Conservation (phyloP, 2,888 invertebrate species). For the Noctuana brunneofusca region DNA sequence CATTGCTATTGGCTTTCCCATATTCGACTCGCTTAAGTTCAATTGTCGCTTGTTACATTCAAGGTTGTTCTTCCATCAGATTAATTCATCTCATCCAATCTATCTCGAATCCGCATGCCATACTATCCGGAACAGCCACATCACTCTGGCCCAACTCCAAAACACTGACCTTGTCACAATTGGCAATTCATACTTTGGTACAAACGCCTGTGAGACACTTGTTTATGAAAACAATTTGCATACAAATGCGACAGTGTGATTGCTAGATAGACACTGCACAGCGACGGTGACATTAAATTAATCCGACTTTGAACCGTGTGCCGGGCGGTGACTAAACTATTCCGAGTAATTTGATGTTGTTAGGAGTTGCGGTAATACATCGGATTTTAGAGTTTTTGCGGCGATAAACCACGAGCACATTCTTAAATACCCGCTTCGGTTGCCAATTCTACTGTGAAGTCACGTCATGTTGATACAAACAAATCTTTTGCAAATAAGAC, state of each 20-base stretch:
- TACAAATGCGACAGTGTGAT: slow-evolving; percentile 59
- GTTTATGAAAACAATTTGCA: slow-evolving; percentile 67
- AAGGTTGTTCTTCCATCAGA: slow-evolving; percentile 50
- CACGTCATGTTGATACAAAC: slow-evolving; percentile 4
- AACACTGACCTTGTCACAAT: slow-evolving; percentile 62
- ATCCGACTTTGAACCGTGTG: slow-evolving; percentile 35
- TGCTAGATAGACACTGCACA: slow-evolving; percentile 41
- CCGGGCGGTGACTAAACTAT: slow-evolving; percentile 20
- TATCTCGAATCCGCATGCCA: slow-evolving; percentile 49
- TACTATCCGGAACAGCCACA: slow-evolving; percentile 49
- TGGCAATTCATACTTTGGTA: slow-evolving; percentile 53
- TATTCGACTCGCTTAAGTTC: slow-evolving; percentile 37
- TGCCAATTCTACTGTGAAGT: slow-evolving; percentile 28
- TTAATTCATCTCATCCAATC: slow-evolving; percentile 51
- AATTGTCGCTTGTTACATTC: slow-evolving; percentile 44
- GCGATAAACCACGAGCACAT: slow-evolving; percentile 8
- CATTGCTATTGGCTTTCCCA: slow-evolving; percentile 23
- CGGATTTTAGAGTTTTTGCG: slow-evolving; percentile 2
- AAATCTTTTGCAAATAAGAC: neutral
- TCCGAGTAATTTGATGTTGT: slow-evolving; percentile 19
- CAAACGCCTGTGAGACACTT: slow-evolving; percentile 50
- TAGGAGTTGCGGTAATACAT: neutral
- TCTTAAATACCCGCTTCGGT: slow-evolving; percentile 10
- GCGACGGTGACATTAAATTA: slow-evolving; percentile 19
- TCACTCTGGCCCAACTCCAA: slow-evolving; percentile 64